phyloP scores from a whole-genome alignment of 2,797 vertebrate species.

The Rhinatrema bivittatum region DNA sequence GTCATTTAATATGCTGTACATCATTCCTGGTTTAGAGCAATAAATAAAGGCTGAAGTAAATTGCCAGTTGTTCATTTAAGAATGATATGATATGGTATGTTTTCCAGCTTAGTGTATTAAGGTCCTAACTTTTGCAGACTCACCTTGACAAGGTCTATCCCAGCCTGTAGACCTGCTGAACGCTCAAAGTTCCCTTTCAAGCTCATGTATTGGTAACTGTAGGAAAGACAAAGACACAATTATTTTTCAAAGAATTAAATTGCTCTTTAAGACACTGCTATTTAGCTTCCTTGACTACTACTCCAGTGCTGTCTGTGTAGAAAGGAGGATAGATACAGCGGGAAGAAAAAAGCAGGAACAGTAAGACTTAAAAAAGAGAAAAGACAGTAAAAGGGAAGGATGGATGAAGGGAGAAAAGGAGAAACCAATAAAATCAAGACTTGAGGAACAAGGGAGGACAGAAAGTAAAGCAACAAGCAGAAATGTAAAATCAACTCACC shows the following conservation, averaged over 20 bases:
- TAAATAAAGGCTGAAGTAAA: too few relatives aligned
- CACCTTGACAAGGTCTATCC: constrained; percentile 75
- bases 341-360: neutral
- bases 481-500: too few relatives aligned
- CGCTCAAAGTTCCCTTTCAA: constrained; percentile 85
- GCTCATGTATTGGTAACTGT: constrained; percentile 75
- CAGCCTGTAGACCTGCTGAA: constrained; percentile 86
- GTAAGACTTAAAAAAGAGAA: neutral
- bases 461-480: too few relatives aligned
- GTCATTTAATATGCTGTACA: too few relatives aligned
- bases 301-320: neutral
- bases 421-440: too few relatives aligned
- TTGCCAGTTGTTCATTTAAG: too few relatives aligned
- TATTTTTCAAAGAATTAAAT: neutral
- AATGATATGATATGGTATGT: too few relatives aligned
- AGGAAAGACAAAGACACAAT: neutral
- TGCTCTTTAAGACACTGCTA: neutral
- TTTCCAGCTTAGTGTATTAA: too few relatives aligned
- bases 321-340: neutral
- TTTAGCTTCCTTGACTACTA: neutral
- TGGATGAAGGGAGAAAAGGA: too few relatives aligned
- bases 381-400: neutral
- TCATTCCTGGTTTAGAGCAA: too few relatives aligned
- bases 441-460: too few relatives aligned
- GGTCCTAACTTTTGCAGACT: too few relatives aligned